Base-by-base conservation (phyloP, 2,888 invertebrate genomes). In the Thymelicus acteon region DNA sequence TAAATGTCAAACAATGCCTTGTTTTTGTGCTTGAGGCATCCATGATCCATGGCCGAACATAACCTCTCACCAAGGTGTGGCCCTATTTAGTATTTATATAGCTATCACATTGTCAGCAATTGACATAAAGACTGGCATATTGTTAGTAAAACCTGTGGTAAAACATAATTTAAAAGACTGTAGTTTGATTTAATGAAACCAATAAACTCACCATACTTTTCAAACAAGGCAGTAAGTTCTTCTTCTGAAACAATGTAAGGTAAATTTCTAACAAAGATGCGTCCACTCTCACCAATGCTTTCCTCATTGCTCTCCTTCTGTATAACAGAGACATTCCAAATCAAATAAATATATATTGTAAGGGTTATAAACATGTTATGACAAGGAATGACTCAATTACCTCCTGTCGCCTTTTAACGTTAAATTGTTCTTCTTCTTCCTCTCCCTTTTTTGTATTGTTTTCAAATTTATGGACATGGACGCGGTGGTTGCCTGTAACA, bases 181-280 rank as follows among this genome's bases (percentile, higher is more conserved):
- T 19, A 19, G 19, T 1, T 19, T 19, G 19, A 12, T 12, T 7
- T 61, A 5, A 48, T 44, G 8, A 48, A 8, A 61, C 19, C 10
- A 54, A 13, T 19, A 10, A 71, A 78, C 85, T 82, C 89, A 97
- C 97, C 99, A 94, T 95, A 98, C 88, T 96, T 95, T 82, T 96
- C 96, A 92, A 99, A 99, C 0, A 98, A 82, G 74, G 95, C 91
- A 78, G 96, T 96, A 49, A 99, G 85, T 81, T 99, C 98, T 73
- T 97, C 96, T 87, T 99, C 98, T 0, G 96, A 97, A 7, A 96
- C 95, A 3, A 96, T 95, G 83, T 98, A 99, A 0, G 98, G 94
- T 72, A 99, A 94, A 93, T 99, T 99, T 73, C 99, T 95, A 0
- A 99, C 94, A 93, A 98, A 99, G 80, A 99, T 96, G 77, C 97